These are phyloP conservation scores for Heteronetta atricapilla DNA, from an alignment of 2,113 vertebrate genomes.

Conservation along the genomic window DNA sequence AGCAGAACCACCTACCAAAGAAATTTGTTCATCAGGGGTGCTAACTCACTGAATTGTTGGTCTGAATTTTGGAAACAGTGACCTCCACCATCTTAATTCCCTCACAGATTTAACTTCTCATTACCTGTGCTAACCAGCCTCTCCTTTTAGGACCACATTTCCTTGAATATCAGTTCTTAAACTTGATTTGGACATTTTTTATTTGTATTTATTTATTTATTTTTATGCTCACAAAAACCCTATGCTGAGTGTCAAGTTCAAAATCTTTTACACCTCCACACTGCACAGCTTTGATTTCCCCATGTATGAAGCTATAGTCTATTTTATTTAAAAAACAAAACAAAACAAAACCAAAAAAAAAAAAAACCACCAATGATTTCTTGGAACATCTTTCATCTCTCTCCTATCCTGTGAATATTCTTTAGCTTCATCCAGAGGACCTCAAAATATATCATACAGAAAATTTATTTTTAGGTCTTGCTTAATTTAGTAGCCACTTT, in stretches of 20 bases:
- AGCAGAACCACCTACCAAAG: background rate
- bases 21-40: background rate
- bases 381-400: background rate
- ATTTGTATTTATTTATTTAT: too few species aligned
- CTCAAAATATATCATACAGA: background rate
- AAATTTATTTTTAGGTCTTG: background rate
- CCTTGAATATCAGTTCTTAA: background rate
- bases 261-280: background rate
- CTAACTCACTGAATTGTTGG: background rate
- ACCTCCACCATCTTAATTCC: background rate
- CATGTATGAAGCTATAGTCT: accelerated
- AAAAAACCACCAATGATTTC: background rate
- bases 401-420: background rate
- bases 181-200: background rate
- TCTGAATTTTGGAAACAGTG: background rate
- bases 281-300: background rate
- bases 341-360: too few species aligned
- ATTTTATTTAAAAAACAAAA: too few species aligned
- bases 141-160: background rate
- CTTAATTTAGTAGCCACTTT: background rate
- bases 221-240: background rate
- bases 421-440: background rate
- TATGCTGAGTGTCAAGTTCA: background rate
- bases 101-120: background rate
- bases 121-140: background rate